Percentiles rank a stretch among this genome's conserved stretches.
Evolutionary conservation across 2,113 vertebrate genomes (phyloP).

Genomic region (Alaudala cheleensis): DNA sequence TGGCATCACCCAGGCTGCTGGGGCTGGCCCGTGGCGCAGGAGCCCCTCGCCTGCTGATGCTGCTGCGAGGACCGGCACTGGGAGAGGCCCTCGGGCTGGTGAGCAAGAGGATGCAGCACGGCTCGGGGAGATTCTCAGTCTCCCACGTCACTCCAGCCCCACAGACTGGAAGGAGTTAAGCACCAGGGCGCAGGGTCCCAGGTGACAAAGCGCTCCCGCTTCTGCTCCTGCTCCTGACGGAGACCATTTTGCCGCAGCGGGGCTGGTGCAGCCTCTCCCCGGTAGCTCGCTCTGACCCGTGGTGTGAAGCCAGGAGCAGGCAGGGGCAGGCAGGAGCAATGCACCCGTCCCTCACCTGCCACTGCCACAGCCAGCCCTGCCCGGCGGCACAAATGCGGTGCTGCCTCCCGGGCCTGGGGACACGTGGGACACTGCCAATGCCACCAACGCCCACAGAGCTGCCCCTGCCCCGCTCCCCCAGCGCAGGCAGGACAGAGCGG

Average conservation of each 20-base stretch:
- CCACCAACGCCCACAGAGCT: background rate
- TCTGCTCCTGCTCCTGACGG: background rate
- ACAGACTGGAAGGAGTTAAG: slow-evolving; percentile 11
- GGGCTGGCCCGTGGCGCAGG: background rate
- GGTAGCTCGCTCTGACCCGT: background rate
- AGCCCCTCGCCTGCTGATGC: background rate
- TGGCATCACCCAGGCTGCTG: background rate
- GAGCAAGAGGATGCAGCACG: background rate
- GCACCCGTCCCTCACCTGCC: background rate
- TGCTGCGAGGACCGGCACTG: accelerated
- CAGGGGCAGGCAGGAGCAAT: background rate
- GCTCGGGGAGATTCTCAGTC: background rate
- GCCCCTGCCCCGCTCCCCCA: background rate
- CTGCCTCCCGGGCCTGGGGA: background rate
- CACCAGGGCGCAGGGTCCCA: background rate
- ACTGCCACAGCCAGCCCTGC: background rate
- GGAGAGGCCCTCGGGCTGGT: background rate
- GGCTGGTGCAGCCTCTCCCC: slow-evolving; percentile 22
- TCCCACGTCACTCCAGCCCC: background rate
- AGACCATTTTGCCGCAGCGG: slow-evolving; percentile 61
- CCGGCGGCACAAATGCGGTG: accelerated
- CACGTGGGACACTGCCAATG: background rate
- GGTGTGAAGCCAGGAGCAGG: background rate
- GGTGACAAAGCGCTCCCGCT: background rate
- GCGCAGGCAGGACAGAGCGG: background rate